Base-by-base conservation (phyloP, 2,888 invertebrate species). In the Linnaemya tessellans region DNA sequence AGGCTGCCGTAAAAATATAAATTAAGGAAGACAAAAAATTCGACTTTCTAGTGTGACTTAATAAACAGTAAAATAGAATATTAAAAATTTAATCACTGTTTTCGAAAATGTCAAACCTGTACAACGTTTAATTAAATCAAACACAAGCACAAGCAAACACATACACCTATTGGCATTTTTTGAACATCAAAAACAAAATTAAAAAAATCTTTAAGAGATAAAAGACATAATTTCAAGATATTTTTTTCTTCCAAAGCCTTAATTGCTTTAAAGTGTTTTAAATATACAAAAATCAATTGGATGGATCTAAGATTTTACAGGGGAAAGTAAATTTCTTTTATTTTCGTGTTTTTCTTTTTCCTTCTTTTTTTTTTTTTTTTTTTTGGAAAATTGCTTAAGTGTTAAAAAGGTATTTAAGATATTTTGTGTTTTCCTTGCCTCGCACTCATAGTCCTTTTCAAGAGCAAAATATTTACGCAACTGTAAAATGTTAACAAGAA, bases 321-420 rank as follows among this genome's bases (percentile, higher is more conserved):
- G 22, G 30, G 43, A 43, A 30, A 43, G n/a, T 9, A 71, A 71
- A 35, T 20, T 41, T 43, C n/a, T 49, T 60, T 46, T 43, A 2
- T 20, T 62, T 30, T 30, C 5, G 30, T 30, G 30, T 30, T 35
- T 22, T 62, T 15, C 20, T 43, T 10, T 20, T 62, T 62, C 9
- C 20, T 43, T 10, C 15, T 62, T 35, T 22, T 49, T 9, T 35
- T 30, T 41, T 25, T 4, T 20, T 62, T 35, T 38, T 62, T 15
- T 15, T 13, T 9, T 5, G 15, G 11, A 18, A 64, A 46, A 51
- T 54, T 41, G 20, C 62, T 64, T 35, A 74, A 64, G 62, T 64
- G 62, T 38, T 51, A 41, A 64, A 64, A 74, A 62, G n/a, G 62
- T 41, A 74, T 64, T 74, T 35, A 60, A 62, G 46, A 38, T 38